Conservation (phyloP, 1,140 invertebrate species). For the Aethina tumida region DNA sequence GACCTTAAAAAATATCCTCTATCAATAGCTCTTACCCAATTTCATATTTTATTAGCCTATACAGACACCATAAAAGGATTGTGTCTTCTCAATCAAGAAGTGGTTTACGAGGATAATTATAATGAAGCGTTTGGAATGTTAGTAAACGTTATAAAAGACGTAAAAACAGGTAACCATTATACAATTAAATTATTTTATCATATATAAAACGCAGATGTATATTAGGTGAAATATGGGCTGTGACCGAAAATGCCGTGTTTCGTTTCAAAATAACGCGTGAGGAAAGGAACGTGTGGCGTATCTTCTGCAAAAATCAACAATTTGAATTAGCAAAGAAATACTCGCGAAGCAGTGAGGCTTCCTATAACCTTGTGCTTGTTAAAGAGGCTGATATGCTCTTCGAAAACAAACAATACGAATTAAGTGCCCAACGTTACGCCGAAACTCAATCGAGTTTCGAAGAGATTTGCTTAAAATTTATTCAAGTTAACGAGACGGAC, state of each 20-base stretch:
- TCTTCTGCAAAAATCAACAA: conserved; percentile 77
- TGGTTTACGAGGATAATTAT: conserved; percentile 80
- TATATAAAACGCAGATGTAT: not conserved
- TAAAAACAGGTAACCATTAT: conserved; percentile 46
- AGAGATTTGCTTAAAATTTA: conserved; percentile 86
- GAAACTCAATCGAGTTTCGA: conserved; percentile 89
- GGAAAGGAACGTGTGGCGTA: conserved; percentile 80
- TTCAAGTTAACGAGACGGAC: conserved; percentile 70
- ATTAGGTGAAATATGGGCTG: conserved; percentile 67
- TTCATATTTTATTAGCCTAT: conserved; percentile 81
- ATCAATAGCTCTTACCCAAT: conserved; percentile 79
- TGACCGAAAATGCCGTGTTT: conserved; percentile 73
- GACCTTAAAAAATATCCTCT: conserved; percentile 46
- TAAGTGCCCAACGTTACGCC: conserved; percentile 80
- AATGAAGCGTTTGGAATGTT: conserved; percentile 71
- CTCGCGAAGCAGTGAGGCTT: conserved; percentile 64
- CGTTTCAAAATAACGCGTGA: conserved; percentile 79
- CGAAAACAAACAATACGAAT: conserved; percentile 65
- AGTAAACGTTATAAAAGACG: conserved; percentile 74
- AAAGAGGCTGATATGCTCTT: conserved; percentile 87
- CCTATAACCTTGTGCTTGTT: conserved; percentile 74
- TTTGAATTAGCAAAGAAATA: conserved; percentile 81
- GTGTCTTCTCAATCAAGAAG: conserved; percentile 75
- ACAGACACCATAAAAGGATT: conserved; percentile 73
- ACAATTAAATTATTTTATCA: not conserved